Evolutionary conservation across 2,113 vertebrate species (phyloP).

Genomic region (Corythoichthys haematopterus): DNA sequence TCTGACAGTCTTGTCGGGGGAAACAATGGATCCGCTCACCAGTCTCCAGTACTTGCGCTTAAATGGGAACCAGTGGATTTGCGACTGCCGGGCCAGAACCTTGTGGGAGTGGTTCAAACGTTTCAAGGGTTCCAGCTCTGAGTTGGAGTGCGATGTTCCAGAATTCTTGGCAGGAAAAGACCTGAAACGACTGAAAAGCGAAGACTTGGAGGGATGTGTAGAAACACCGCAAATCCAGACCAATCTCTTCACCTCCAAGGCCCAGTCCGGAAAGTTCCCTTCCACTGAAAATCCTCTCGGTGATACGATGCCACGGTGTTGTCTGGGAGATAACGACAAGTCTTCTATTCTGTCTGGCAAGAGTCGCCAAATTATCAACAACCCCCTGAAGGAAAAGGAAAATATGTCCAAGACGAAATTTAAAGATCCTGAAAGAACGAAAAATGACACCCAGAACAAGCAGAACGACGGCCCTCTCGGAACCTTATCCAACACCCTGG

Average conservation of each 20-base stretch:
- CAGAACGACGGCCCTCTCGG: conserved; percentile 91
- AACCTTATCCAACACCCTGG: conserved; percentile 84
- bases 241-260: conserved; percentile 78
- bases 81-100: conserved; percentile 88
- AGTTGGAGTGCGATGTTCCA: conserved; percentile 86
- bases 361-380: conserved; percentile 82
- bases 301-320: conserved; percentile 78
- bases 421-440: conserved; percentile 74
- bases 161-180: conserved; percentile 79
- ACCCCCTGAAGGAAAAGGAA: conserved; percentile 85
- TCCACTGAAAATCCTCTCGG: conserved; percentile 71
- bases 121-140: conserved; percentile 94
- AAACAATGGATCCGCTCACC: conserved; percentile 83
- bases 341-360: conserved; percentile 87
- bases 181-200: conserved; percentile 80
- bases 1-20: conserved; percentile 82
- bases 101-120: conserved; percentile 97
- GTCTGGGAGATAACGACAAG: conserved; percentile 85
- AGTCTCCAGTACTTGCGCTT: conserved; percentile 92
- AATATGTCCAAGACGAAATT: conserved; percentile 88
- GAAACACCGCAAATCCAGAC: conserved; percentile 79
- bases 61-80: conserved; percentile 96
- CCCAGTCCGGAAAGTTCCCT: conserved; percentile 72
- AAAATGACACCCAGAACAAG: conserved; percentile 86
- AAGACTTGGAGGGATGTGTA: conserved; percentile 83